Conservation (phyloP, 2,797 vertebrate species). For the Erpetoichthys calabaricus region DNA sequence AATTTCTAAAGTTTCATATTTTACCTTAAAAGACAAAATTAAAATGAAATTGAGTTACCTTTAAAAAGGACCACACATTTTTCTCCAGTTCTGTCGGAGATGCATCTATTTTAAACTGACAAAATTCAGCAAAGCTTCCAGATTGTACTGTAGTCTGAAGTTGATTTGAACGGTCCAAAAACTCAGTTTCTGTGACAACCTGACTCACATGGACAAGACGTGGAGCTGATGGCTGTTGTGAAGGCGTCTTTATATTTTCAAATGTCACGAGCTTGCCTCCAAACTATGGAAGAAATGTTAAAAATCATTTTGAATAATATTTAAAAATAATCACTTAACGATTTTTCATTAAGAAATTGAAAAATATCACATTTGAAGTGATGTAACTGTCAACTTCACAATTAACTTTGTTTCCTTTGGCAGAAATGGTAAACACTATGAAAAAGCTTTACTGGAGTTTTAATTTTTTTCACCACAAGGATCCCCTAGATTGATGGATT, state of each 20-base stretch:
- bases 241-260: conserved; percentile 49
- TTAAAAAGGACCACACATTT: conserved; percentile 85
- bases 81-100: conserved; percentile 75
- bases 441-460: too few species aligned
- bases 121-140: conserved; percentile 67
- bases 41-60: conserved; percentile 46
- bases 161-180: conserved; percentile 65
- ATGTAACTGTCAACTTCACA: too few species aligned
- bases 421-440: too few species aligned
- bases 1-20: not conserved
- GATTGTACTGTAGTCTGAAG: conserved; percentile 73
- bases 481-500: too few species aligned
- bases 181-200: conserved; percentile 79
- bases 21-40: too few species aligned
- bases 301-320: conserved; percentile 7
- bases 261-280: conserved; percentile 85
- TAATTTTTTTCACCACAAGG: too few species aligned
- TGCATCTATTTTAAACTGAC: conserved; percentile 67
- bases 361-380: too few species aligned
- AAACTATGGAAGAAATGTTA: conserved; percentile 47
- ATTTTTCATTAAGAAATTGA: too few species aligned
- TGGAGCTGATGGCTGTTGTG: conserved; percentile 39
- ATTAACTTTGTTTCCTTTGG: too few species aligned
- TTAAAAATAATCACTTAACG: too few species aligned
- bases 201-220: conserved; percentile 73